phyloP scores from a whole-genome alignment of 2,113 vertebrate genomes.

The Oceanodroma tethys region DNA sequence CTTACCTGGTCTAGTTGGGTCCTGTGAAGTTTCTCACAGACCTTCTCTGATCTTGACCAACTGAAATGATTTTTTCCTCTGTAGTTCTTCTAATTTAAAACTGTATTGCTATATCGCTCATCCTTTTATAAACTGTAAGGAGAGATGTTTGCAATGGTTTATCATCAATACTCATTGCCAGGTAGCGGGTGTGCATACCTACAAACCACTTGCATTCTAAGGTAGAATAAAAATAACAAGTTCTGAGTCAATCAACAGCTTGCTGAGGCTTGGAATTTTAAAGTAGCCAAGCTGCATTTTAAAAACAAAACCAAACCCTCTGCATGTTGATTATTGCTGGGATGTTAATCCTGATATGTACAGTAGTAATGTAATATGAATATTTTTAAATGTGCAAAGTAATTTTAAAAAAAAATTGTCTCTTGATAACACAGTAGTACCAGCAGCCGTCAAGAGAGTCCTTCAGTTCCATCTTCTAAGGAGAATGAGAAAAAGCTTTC shows the following conservation, averaged over 20 bases:
- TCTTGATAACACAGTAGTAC: slow-evolving; percentile 70
- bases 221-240: not conserved
- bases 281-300: not conserved
- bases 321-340: not conserved
- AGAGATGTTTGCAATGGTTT: not conserved
- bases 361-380: not conserved
- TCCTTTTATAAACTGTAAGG: not conserved
- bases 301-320: not conserved
- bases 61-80: not conserved
- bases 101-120: not conserved
- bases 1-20: not conserved
- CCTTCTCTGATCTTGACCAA: not conserved
- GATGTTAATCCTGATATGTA: not conserved
- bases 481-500: slow-evolving; percentile 65
- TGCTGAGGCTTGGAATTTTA: not conserved
- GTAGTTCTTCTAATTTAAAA: not conserved
- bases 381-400: not conserved
- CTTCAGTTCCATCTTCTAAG: slow-evolving; percentile 69
- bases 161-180: not conserved
- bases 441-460: slow-evolving; percentile 75
- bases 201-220: not conserved
- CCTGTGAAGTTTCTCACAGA: not conserved
- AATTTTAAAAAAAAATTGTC: not conserved
- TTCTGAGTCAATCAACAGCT: not conserved
- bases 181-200: not conserved